These are phyloP conservation scores for Cinara cedri DNA, from an alignment of 2,888 invertebrate genomes.

Conservation along the genomic window DNA sequence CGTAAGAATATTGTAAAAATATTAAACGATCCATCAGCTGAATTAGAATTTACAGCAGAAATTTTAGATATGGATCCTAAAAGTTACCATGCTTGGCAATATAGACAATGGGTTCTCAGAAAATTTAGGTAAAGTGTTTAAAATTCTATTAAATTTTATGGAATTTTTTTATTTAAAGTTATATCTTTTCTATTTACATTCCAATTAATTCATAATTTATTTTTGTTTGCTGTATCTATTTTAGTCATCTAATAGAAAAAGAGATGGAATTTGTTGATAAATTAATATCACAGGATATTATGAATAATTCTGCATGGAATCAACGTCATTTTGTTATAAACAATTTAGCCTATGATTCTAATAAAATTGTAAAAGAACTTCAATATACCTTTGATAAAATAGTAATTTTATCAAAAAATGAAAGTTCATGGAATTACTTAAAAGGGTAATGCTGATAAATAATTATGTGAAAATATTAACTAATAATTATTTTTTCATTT, in stretches of 20 bases:
- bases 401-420: constrained; percentile 84
- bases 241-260: constrained; percentile 62
- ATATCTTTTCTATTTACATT: neutral
- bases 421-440: constrained; percentile 98
- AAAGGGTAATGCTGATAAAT: constrained; percentile 70
- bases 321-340: constrained; percentile 92
- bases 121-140: constrained; percentile 72
- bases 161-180: neutral
- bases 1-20: constrained; percentile 86
- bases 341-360: constrained; percentile 79
- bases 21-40: constrained; percentile 79
- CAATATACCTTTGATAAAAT: constrained; percentile 82
- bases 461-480: too few relatives aligned
- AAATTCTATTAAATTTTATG: neutral
- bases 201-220: constrained; percentile 9
- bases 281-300: constrained; percentile 82
- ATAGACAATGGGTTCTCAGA: constrained; percentile 88
- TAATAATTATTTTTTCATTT: neutral
- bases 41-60: constrained; percentile 80
- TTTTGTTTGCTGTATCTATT: constrained; percentile 14
- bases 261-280: constrained; percentile 86
- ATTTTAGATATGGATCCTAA: constrained; percentile 88
- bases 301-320: constrained; percentile 99
- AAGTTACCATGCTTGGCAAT: constrained; percentile 99
- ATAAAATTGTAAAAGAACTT: constrained; percentile 80